Base-by-base conservation (phyloP, 1,140 invertebrate genomes). In the Macrosteles quadrilineatus region DNA sequence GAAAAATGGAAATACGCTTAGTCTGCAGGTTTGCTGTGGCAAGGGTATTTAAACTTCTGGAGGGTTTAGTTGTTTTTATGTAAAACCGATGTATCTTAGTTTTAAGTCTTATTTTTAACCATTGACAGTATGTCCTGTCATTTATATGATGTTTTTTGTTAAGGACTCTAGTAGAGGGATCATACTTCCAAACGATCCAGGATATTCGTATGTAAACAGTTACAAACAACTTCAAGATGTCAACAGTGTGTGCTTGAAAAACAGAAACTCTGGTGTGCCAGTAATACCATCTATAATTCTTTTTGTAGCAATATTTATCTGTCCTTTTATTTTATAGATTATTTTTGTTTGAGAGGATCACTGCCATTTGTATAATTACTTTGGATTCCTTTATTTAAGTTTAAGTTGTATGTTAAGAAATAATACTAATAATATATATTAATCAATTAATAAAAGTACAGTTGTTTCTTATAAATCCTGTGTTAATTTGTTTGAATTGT, bases 141-240 rank as follows among this genome's bases (percentile, higher is more conserved):
- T 64, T 43, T 40, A 32, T 36, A 40, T 11, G 3, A 3, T 59
- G 9, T 3, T 59, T 27, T 12, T 64, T 32, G 43, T 66, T 3
- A 17, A 66, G 63, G 63, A 66, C 21, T n/a, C 36, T 9, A 66
- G 32, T 1, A 43, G 32, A 45, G 63, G 63, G 45, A 9, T 66
- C 32, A 45, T 66, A 9, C 36, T 66, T 23, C 63, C 63, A 1
- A 40, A 66, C 12, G 63, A 66, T 36, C 4, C n/a, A 40, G 40
- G 40, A 12, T 66, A 45, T 29, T 27, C 32, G 1, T 43, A 21
- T 14, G 63, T 66, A 9, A 66, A 66, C 36, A 27, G 14, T 23
- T 66, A 66, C 63, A 66, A 27, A 25, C 17, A 66, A 27, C 63
- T 66, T 2, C 63, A 66, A 43, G 19, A 40, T 3, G 21, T 43